Percentiles rank a stretch among this genome's conserved stretches.
phyloP scores from a whole-genome alignment of 1,140 invertebrate genomes.

The Cyclina sinensis region DNA sequence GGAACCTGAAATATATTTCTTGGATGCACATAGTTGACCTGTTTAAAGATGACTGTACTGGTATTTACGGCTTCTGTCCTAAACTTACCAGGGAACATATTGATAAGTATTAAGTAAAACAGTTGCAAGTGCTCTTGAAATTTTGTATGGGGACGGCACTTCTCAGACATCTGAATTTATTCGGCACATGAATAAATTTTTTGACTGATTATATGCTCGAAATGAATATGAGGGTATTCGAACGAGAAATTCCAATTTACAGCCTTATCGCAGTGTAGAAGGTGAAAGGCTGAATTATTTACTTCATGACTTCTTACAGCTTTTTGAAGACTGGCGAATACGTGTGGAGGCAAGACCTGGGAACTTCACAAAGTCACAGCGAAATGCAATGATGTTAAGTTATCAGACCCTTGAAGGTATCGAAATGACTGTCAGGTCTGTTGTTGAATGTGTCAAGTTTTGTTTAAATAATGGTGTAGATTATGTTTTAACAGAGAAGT shows the following conservation, averaged over 20 bases:
- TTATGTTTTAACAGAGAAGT: slow-evolving; percentile 62
- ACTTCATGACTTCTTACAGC: slow-evolving; percentile 46
- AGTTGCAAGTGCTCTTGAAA: slow-evolving; percentile 70
- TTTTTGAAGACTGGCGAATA: slow-evolving; percentile 36
- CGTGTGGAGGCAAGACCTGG: slow-evolving; percentile 44
- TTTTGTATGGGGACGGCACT: slow-evolving; percentile 33
- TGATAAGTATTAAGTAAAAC: slow-evolving; percentile 61
- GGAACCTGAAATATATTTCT: slow-evolving; percentile 58
- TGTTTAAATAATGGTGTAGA: slow-evolving; percentile 50
- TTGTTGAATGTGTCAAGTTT: slow-evolving; percentile 58
- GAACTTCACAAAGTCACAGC: slow-evolving; percentile 58
- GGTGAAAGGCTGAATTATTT: slow-evolving; percentile 61
- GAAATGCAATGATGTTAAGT: slow-evolving; percentile 56
- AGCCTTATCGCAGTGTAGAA: slow-evolving; percentile 21
- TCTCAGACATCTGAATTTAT: slow-evolving; percentile 68
- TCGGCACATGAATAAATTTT: slow-evolving; percentile 69
- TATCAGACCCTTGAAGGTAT: slow-evolving; percentile 66
- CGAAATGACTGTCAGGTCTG: too few species aligned
- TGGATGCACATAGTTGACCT: slow-evolving; percentile 69
- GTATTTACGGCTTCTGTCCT: slow-evolving; percentile 42
- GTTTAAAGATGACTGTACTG: slow-evolving; percentile 62
- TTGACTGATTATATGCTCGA: slow-evolving; percentile 72
- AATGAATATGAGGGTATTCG: slow-evolving; percentile 47
- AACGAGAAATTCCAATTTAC: slow-evolving; percentile 60
- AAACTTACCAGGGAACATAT: slow-evolving; percentile 60